Conservation (phyloP, 2,888 invertebrate species). For the Deladenus siricidicola region DNA sequence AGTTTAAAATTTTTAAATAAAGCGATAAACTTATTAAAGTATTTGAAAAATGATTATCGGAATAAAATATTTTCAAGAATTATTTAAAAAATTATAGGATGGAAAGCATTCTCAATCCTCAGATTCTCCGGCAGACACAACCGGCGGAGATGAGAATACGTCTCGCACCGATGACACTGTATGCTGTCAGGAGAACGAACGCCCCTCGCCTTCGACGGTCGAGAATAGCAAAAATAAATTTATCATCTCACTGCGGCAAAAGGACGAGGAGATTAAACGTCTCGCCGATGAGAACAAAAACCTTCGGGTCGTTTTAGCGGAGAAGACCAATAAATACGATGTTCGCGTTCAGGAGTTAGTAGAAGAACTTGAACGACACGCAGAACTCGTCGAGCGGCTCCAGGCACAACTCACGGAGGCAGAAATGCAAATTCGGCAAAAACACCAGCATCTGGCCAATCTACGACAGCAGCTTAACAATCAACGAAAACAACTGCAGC, state of each 20-base stretch:
- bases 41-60: too few species aligned
- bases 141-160: neutral
- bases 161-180: neutral
- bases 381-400: slow-evolving; percentile 27
- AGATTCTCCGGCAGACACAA: neutral
- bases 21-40: too few species aligned
- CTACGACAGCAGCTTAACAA: neutral
- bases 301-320: slow-evolving; percentile 14
- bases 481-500: neutral
- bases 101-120: neutral
- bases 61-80: neutral
- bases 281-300: slow-evolving; percentile 28
- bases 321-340: slow-evolving; percentile 22
- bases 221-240: too few species aligned
- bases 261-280: slow-evolving; percentile 21
- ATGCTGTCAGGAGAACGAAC: neutral
- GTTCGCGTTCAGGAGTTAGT: slow-evolving; percentile 28
- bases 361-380: slow-evolving; percentile 28
- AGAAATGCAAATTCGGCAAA: neutral
- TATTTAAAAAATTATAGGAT: neutral
- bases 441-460: neutral
- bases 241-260: too few species aligned
- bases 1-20: neutral
- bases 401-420: slow-evolving; percentile 14
- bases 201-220: neutral